Evolutionary conservation across 2,797 vertebrate genomes (phyloP).

Genomic region (Somateria mollissima): DNA sequence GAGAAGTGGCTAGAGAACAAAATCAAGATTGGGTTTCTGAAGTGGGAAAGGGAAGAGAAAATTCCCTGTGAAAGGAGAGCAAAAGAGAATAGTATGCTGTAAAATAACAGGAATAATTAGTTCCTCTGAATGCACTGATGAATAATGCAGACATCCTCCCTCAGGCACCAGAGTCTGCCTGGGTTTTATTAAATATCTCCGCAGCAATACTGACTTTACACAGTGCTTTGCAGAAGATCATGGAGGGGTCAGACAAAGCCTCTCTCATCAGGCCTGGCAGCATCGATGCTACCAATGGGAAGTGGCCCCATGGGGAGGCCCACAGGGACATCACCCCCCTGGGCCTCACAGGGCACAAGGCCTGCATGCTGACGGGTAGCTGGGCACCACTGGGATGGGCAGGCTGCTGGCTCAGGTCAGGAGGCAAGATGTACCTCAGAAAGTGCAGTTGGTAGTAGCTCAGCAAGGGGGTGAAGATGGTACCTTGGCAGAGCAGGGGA

Average conservation of each 20-base stretch:
- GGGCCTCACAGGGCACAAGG: accelerated
- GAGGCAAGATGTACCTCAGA: not conserved
- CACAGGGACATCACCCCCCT: accelerated
- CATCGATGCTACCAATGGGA: accelerated
- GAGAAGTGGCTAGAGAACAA: not conserved
- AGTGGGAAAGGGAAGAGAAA: not conserved
- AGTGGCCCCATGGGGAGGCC: too few relatives aligned
- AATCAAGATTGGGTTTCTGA: not conserved
- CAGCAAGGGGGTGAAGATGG: not conserved
- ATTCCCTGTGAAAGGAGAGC: not conserved
- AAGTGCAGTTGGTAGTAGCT: not conserved
- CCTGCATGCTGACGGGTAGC: accelerated
- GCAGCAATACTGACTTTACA: not conserved
- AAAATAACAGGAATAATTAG: not conserved
- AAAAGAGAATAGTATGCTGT: not conserved
- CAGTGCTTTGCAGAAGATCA: too few relatives aligned
- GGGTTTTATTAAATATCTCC: not conserved
- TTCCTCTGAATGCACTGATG: not conserved
- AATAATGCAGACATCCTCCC: not conserved
- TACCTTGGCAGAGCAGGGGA: not conserved
- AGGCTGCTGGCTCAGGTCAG: not conserved
- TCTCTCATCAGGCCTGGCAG: not conserved
- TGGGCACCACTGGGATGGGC: accelerated
- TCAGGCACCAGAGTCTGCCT: not conserved
- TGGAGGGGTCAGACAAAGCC: accelerated